A percentile compares a stretch with the other conserved stretches of the same genome.
Evolutionary conservation across 1,140 invertebrate species (phyloP).

Genomic region (Trypoxylus dichotomus): DNA sequence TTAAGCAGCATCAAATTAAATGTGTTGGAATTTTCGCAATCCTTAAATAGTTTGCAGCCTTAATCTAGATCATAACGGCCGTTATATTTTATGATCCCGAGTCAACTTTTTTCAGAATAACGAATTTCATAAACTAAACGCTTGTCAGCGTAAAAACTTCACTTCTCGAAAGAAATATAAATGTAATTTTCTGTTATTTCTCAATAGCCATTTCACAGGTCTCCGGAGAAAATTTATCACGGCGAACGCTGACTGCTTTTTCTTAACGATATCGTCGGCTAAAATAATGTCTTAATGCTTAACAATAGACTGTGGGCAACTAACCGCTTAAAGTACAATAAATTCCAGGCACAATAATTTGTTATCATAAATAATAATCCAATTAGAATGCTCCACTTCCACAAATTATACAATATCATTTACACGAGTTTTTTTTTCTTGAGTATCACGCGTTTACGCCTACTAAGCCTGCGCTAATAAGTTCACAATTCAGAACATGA

Average conservation of each 20-base stretch:
- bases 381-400: constrained; percentile 25
- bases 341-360: constrained; percentile 22
- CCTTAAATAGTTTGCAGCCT: no score
- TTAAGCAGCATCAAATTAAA: no score
- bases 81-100: no score
- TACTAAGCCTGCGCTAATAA: background rate
- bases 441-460: background rate
- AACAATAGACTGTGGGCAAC: constrained; percentile 28
- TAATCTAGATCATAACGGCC: no score
- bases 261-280: background rate
- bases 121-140: background rate
- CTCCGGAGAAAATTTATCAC: background rate
- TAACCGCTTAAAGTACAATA: constrained; percentile 8
- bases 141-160: background rate
- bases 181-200: constrained; percentile 1
- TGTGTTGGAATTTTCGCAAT: no score
- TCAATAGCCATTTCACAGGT: background rate
- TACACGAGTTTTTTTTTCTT: constrained; percentile 7
- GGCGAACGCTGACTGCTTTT: background rate
- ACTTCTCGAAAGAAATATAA: background rate
- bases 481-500: constrained; percentile 8
- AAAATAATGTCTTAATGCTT: constrained; percentile 27
- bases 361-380: constrained; percentile 28
- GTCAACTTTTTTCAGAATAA: no score
- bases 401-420: constrained; percentile 26